phyloP scores from a whole-genome alignment of 2,888 invertebrate species.

The Tortricodes alternella region DNA sequence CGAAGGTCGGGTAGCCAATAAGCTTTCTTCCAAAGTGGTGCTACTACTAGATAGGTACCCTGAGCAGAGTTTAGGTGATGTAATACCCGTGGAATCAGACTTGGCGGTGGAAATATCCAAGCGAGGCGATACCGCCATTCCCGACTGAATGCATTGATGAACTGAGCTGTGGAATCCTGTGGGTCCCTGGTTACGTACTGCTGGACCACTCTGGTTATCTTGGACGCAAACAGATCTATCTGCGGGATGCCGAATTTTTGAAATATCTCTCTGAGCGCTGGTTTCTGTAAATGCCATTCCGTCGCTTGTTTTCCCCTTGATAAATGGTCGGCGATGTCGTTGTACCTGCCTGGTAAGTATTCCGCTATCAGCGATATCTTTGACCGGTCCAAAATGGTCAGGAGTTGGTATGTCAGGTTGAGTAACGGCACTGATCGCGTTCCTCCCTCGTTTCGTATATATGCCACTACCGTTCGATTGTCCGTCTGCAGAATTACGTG shows the following conservation, averaged over 20 bases:
- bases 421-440: constrained; percentile 36
- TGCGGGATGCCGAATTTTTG: no score
- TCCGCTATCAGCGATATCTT: not conserved
- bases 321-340: no score
- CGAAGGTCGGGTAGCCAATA: constrained; percentile 40
- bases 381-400: not conserved
- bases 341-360: no score
- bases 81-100: constrained; percentile 9
- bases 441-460: constrained; percentile 32
- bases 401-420: not conserved
- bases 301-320: no score
- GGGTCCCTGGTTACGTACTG: constrained; percentile 1
- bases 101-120: constrained; percentile 42
- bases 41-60: constrained; percentile 31
- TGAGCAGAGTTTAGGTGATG: constrained; percentile 35
- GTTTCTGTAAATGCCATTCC: no score
- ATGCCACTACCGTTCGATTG: constrained; percentile 32
- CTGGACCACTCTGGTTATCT: not conserved
- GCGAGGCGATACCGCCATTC: constrained; percentile 33
- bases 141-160: constrained; percentile 36
- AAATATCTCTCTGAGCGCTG: no score
- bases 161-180: constrained; percentile 2
- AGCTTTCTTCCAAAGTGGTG: constrained; percentile 37
- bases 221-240: not conserved
- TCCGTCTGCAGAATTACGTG: not conserved